Base-by-base conservation (phyloP, 35 echinoderm and acorn worm species). In the Eucidaris tribuloides region DNA sequence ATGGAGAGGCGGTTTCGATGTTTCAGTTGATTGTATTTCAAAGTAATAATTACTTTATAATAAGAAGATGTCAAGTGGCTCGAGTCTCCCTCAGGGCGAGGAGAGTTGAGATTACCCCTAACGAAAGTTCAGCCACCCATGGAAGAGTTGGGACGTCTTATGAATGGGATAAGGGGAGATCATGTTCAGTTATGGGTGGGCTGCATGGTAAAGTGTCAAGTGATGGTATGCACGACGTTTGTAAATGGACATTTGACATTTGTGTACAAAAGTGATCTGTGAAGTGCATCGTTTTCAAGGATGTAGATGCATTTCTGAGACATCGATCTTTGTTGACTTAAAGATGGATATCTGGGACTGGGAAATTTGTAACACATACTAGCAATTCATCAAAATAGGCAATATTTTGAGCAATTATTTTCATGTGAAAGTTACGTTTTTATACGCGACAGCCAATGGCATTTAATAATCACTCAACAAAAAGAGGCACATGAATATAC, bases 91-190 rank as follows among this genome's bases (percentile, higher is more conserved):
- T 23, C 84, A 78, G 42, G 27, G 25, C 64, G 45, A 74, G 83
- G 83, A 85, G 83, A 85, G 83, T 85, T 85, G 83, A 85, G 35
- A 62, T 74, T 85, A 76, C 33, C 83, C 83, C 55, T 77, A 85
- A 76, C 63, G 65, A 85, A 66, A 80, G 74, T 79, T 87, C 71
- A 80, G 28, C 52, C 72, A 87, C 23, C 35, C 65, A 22, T 5
- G 48, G 42, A 77, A 87, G 63, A 87, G 45, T 58, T 80, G 77
- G 28, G 46, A 40, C 77, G 52, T 46, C 49, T 40, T 80, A 31
- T 35, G 52, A 46, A 50, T 50, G 0, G 46, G 24, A 55, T 46
- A 3, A 55, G 49, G 34, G 25, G 34, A 71, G 20, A 37, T 25
- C 65, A 37, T 71, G 27, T 71, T 31, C 34, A 29, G 36, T 37